phyloP scores from a whole-genome alignment of 2,113 vertebrate species.

The Chaetura pelagica region DNA sequence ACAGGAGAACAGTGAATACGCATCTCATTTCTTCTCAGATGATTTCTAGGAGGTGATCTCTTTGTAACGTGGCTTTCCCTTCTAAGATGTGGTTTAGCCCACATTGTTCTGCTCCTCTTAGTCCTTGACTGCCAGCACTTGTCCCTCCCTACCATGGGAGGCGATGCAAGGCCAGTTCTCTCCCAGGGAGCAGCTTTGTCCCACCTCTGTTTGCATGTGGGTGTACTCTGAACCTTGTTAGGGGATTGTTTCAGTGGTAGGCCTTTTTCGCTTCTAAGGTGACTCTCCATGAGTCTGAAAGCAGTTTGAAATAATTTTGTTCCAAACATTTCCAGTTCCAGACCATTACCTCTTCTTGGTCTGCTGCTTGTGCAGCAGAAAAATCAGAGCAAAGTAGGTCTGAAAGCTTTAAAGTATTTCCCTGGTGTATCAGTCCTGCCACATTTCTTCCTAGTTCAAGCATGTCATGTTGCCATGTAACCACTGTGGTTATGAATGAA shows the following conservation, averaged over 20 bases:
- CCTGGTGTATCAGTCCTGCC: neutral
- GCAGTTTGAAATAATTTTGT: neutral
- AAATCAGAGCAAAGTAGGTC: neutral
- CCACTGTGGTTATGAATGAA: neutral
- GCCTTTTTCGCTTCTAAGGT: neutral
- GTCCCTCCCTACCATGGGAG: neutral
- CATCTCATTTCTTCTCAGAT: neutral
- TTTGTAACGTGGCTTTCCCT: neutral
- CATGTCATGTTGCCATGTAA: neutral
- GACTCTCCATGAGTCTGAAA: neutral
- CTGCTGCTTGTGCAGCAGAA: neutral
- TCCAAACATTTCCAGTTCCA: neutral
- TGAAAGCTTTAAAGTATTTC: neutral
- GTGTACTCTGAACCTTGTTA: neutral
- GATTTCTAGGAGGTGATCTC: neutral
- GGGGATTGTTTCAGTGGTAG: neutral
- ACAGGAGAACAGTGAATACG: neutral
- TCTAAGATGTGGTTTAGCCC: neutral
- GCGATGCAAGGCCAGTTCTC: neutral
- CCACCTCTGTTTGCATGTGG: neutral
- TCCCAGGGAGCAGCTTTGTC: neutral
- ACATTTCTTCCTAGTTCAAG: neutral
- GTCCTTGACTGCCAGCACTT: neutral
- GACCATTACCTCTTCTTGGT: neutral
- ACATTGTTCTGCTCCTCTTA: neutral